phyloP scores from a whole-genome alignment of 2,113 vertebrate genomes.

The Ploceus nigricollis region DNA sequence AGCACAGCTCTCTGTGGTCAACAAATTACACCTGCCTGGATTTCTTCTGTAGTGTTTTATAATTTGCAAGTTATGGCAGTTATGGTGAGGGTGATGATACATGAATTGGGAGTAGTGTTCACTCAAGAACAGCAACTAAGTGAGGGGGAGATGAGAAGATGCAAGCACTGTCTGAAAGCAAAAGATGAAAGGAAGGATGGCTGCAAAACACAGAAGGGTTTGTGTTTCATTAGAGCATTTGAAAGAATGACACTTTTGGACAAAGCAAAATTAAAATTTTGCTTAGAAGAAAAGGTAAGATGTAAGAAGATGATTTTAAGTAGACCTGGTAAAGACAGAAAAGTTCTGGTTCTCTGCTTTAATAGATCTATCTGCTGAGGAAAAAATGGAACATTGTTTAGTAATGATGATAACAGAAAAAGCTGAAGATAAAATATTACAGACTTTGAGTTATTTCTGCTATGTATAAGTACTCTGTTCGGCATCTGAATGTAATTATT shows the following conservation, averaged over 20 bases:
- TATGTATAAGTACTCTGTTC: not conserved
- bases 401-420: not conserved
- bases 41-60: not conserved
- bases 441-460: not conserved
- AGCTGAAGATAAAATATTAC: not conserved
- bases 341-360: not conserved
- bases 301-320: not conserved
- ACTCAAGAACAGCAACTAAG: not conserved
- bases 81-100: not conserved
- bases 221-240: not conserved
- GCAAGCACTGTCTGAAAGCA: not conserved
- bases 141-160: not conserved
- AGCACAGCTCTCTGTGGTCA: not conserved
- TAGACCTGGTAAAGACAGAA: not conserved
- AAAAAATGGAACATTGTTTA: not conserved
- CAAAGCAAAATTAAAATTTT: not conserved
- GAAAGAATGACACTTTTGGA: not conserved
- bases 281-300: not conserved
- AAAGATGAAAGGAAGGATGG: not conserved
- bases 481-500: not conserved
- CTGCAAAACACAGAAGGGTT: not conserved
- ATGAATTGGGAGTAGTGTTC: not conserved
- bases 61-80: not conserved
- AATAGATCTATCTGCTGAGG: not conserved
- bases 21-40: not conserved